phyloP scores from a whole-genome alignment of 1,140 invertebrate species.

The Aphaenogaster ashmeadi region DNA sequence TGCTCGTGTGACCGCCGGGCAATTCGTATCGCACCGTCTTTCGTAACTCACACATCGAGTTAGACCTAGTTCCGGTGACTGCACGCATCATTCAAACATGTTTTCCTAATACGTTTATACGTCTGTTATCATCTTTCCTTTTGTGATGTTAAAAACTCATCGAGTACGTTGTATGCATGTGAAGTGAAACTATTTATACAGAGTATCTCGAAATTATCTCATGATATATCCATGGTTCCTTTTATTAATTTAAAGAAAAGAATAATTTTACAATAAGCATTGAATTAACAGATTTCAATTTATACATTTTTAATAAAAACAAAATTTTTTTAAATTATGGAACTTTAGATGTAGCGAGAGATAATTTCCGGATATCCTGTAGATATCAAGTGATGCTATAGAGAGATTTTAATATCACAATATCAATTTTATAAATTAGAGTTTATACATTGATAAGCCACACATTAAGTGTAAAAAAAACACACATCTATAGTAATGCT shows the following conservation, averaged over 20 bases:
- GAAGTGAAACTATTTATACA: not conserved
- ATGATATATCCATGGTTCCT: not conserved
- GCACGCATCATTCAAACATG: not conserved
- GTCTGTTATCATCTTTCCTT: not conserved
- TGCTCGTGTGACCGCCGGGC: constrained; percentile 25
- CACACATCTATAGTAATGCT: not conserved
- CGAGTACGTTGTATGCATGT: not conserved
- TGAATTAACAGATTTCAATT: not conserved
- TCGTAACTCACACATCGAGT: constrained; percentile 16
- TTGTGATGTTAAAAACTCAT: not conserved
- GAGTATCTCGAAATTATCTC: not conserved
- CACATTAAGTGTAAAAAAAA: not conserved
- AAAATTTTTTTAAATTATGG: not conserved
- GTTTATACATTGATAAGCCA: constrained; percentile 4
- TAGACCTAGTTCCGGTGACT: constrained; percentile 7
- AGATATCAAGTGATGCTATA: not conserved
- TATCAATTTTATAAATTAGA: not conserved
- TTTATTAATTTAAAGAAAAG: not conserved
- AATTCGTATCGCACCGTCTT: constrained; percentile 36
- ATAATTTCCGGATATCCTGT: not conserved
- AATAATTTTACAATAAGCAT: not conserved
- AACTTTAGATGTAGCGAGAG: not conserved
- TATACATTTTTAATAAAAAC: not conserved
- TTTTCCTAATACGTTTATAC: not conserved
- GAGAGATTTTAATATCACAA: too few species aligned